phyloP scores from a whole-genome alignment of 2,113 vertebrate species.

The Sus scrofa region T2T-Sscrofa CM000816.6:90011501-90012000 shows the following conservation, averaged over 20 bases:
- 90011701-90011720: background rate
- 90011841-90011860: background rate
- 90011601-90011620: background rate
- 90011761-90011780: background rate
- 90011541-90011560: background rate
- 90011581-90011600: background rate
- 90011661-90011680: background rate
- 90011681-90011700: background rate
- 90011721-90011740: background rate
- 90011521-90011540: background rate
- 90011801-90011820: background rate
- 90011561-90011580: background rate
- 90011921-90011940: background rate
- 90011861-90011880: background rate
- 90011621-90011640: background rate
- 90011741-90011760: background rate
- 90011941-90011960: background rate
- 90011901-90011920: background rate
- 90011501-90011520: background rate
- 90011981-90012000: background rate
- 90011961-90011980: background rate
- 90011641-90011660: background rate
- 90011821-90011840: background rate
- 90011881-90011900: background rate
- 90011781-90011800: background rate